Base-by-base conservation (phyloP, 2,113 vertebrate species). In the Corythoichthys haematopterus region DNA sequence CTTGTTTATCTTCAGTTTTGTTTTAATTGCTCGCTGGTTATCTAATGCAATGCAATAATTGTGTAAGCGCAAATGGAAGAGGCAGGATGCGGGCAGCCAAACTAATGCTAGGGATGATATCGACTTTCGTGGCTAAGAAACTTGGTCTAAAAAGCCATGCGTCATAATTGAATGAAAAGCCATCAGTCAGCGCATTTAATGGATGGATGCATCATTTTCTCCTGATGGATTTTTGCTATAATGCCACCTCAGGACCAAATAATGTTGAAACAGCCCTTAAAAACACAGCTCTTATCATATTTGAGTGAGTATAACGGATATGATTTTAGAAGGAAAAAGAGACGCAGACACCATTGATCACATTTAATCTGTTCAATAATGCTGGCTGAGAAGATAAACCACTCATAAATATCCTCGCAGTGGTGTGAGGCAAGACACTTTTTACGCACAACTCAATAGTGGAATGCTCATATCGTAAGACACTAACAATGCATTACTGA, bases 391-490 rank as follows among this genome's bases (percentile, higher is more conserved):
- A 56, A 56, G 50, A 58, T 0, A 15, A 69, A 43, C 55, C 50
- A 28, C 58, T 62, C 66, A 74, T 76, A 66, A 70, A 72, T 81
- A 74, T 68, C 43, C 14, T 15, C 33, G 56, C 60, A 20, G 15
- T 55, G 63, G 60, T 74, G 71, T 72, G 11, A 61, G 14, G 62
- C 53, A 67, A 50, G 47, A 40, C 2, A 7, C n/a, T 38, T 52
- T 15, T 28, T 64, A 51, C 51, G 33, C 28, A 35, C 53, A 35
- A 56, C 35, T 56, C 53, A 35, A 56, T 56, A 56, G 11, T 35
- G 53, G 28, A 65, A 68, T 80, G 72, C 76, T 75, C 71, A 74
- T 12, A 67, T 78, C 50, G 72, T 72, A 78, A 70, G 36, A 52
- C 58, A 57, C 20, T 14, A 74, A 66, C 52, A 68, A 57, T 13